A percentile compares a stretch with the other conserved stretches of the same genome.
Conservation (phyloP, 1,140 invertebrate genomes). For the Hermetia illucens region DNA sequence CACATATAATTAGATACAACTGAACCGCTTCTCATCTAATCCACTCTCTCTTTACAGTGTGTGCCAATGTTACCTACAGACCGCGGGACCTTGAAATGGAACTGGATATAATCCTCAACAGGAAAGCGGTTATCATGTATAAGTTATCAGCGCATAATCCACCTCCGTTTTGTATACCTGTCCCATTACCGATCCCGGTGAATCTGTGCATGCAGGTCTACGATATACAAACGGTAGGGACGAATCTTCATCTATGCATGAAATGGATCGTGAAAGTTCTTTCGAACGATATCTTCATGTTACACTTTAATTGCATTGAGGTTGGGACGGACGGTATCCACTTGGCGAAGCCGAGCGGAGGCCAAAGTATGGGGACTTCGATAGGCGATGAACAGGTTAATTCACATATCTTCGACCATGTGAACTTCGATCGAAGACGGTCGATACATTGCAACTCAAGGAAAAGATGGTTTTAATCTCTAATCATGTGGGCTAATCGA, state of each 20-base stretch:
- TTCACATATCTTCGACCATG: too few species aligned
- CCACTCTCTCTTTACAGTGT: conserved; percentile 15
- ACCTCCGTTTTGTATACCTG: conserved; percentile 24
- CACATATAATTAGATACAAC: too few species aligned
- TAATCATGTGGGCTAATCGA: too few species aligned
- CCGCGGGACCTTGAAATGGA: conserved; percentile 18
- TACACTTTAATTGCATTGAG: conserved; percentile 27
- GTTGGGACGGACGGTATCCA: conserved; percentile 19
- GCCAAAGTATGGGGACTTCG: too few species aligned
- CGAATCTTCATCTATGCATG: conserved; percentile 25
- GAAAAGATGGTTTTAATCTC: too few species aligned
- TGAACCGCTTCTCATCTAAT: too few species aligned
- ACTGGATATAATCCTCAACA: conserved; percentile 21
- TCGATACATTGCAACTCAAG: too few species aligned
- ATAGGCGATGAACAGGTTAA: too few species aligned
- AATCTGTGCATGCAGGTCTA: conserved; percentile 28
- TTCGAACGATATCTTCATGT: conserved; percentile 25
- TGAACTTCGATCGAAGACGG: too few species aligned
- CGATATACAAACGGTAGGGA: conserved; percentile 13
- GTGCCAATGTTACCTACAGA: conserved; percentile 21
- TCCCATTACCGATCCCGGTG: conserved; percentile 27
- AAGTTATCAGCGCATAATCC: conserved; percentile 20
- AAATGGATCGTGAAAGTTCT: conserved; percentile 23
- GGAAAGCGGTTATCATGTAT: conserved; percentile 17
- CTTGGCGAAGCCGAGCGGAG: too few species aligned